Percentiles rank a stretch among this genome's conserved stretches.
Conservation (phyloP, 2,113 vertebrate genomes). For the Todiramphus chloris region DNA sequence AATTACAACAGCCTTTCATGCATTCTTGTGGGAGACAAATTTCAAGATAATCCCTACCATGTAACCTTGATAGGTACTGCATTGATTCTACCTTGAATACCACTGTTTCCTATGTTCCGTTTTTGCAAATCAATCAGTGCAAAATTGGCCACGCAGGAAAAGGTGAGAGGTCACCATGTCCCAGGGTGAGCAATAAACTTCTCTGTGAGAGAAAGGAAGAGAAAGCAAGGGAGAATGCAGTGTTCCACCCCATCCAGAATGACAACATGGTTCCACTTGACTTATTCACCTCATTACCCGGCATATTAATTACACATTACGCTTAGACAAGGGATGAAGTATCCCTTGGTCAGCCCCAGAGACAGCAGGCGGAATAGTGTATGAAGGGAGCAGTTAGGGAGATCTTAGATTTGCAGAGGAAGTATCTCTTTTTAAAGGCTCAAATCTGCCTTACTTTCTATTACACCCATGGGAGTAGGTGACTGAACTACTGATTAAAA, state of each 20-base stretch:
- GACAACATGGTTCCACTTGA: fast-evolving
- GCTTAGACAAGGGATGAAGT: neutral
- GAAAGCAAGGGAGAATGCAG: neutral
- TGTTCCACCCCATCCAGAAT: neutral
- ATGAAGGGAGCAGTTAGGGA: neutral
- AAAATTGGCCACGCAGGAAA: neutral
- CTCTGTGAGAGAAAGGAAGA: neutral
- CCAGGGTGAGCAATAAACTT: neutral
- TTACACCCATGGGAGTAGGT: neutral
- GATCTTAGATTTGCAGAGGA: neutral
- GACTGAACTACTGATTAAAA: neutral
- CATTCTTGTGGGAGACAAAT: neutral
- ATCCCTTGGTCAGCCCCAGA: neutral
- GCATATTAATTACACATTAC: fast-evolving
- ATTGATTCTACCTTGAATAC: neutral
- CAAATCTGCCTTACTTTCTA: neutral
- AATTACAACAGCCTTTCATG: neutral
- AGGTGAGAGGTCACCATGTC: neutral
- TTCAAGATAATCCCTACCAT: neutral
- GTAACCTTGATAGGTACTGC: neutral
- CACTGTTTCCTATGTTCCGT: neutral
- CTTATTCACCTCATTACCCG: neutral
- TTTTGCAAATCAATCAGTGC: neutral
- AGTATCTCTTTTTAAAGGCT: neutral
- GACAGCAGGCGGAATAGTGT: neutral